Evolutionary conservation across 2,113 vertebrate genomes (phyloP).

Genomic region (Mungos mungo): DNA sequence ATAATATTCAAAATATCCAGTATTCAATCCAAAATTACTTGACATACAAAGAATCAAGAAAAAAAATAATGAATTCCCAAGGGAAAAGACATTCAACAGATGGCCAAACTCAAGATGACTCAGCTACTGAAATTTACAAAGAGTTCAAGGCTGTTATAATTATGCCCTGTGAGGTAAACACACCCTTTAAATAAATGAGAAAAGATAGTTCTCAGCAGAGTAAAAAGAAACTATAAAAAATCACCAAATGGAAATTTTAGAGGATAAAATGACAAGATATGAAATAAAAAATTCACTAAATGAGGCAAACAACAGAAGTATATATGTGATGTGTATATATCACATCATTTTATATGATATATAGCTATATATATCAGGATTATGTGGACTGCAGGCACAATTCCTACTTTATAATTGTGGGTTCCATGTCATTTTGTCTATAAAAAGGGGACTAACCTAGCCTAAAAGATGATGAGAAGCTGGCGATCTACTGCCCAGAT

Average conservation of each 20-base stretch:
- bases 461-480: slow-evolving; percentile 17
- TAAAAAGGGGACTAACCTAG: slow-evolving; percentile 19
- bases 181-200: slow-evolving; percentile 53
- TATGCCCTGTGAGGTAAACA: slow-evolving; percentile 43
- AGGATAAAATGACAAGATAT: slow-evolving; percentile 34
- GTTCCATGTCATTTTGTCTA: not conserved
- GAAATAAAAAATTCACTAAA: not conserved
- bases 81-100: slow-evolving; percentile 44
- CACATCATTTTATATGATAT: not conserved
- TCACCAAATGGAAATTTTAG: slow-evolving; percentile 28
- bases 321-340: not conserved
- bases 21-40: slow-evolving; percentile 20
- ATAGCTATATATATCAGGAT: not conserved
- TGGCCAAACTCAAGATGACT: slow-evolving; percentile 28
- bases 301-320: not conserved
- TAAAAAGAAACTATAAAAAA: slow-evolving; percentile 51
- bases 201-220: slow-evolving; percentile 31
- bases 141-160: slow-evolving; percentile 44
- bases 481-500: not conserved
- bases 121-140: slow-evolving; percentile 42
- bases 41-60: slow-evolving; percentile 34
- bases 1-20: slow-evolving; percentile 17
- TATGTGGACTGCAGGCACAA: not conserved
- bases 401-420: slow-evolving; percentile 24
- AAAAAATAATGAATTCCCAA: slow-evolving; percentile 46